A percentile compares a stretch with the other conserved stretches of the same genome.
phyloP scores from a whole-genome alignment of 2,113 vertebrate genomes.

The Loxodonta africana region DNA sequence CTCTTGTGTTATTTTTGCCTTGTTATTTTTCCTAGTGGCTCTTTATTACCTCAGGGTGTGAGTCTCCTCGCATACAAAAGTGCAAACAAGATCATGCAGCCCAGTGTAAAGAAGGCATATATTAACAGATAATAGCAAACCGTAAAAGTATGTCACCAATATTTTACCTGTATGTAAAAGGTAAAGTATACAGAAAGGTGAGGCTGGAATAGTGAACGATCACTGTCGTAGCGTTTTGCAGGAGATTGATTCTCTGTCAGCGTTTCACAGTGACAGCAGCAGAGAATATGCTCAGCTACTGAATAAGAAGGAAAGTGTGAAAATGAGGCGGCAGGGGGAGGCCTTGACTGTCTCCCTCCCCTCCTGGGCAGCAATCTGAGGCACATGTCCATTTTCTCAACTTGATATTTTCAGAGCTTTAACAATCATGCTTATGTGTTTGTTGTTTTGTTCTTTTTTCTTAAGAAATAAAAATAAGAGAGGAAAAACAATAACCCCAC shows the following conservation, averaged over 20 bases:
- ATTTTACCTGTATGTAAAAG: neutral
- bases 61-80: accelerated
- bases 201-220: neutral
- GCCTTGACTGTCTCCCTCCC: neutral
- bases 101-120: accelerated
- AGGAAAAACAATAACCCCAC: too few relatives aligned
- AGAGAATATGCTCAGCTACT: accelerated
- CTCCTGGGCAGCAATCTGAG: neutral
- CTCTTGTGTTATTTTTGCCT: neutral
- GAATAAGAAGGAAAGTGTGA: neutral
- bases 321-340: neutral
- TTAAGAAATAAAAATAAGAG: neutral
- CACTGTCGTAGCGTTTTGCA: neutral
- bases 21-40: accelerated
- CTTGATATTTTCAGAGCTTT: neutral
- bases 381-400: neutral
- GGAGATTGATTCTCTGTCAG: neutral
- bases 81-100: neutral
- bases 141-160: neutral
- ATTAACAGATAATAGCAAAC: too few relatives aligned
- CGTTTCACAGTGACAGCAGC: neutral
- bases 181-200: neutral
- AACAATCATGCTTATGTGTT: neutral
- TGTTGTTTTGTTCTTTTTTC: neutral
- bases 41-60: accelerated